These are phyloP conservation scores for Poeciliopsis turrubarensis DNA, from an alignment of 2,113 vertebrate species.

Conservation along the genomic window DNA sequence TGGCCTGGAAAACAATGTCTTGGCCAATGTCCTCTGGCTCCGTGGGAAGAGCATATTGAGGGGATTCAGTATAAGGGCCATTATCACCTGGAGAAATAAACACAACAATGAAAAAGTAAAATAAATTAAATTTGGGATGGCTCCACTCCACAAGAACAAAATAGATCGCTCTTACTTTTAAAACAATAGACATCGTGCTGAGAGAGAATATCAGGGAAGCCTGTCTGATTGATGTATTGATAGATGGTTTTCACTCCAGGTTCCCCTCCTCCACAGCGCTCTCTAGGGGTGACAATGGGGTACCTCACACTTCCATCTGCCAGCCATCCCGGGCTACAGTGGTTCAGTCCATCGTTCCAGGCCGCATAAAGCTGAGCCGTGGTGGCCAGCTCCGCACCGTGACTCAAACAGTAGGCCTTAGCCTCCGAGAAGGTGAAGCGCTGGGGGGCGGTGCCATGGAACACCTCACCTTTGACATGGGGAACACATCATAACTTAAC, in stretches of 20 bases:
- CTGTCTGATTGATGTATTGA: constrained; percentile 91
- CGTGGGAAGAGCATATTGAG: constrained; percentile 68
- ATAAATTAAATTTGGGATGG: not conserved
- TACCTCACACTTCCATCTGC: constrained; percentile 92
- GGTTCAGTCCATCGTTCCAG: constrained; percentile 88
- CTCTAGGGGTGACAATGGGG: constrained; percentile 88
- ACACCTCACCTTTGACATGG: constrained; percentile 82
- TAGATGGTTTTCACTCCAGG: constrained; percentile 92
- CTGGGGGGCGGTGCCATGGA: constrained; percentile 79
- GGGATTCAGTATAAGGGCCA: constrained; percentile 72
- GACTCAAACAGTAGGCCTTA: constrained; percentile 76
- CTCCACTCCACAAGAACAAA: not conserved
- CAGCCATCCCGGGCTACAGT: constrained; percentile 93
- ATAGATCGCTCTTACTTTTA: constrained; percentile 77
- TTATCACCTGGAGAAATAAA: constrained; percentile 56
- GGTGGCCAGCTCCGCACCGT: constrained; percentile 82
- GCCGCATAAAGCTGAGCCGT: constrained; percentile 90
- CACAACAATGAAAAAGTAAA: not conserved
- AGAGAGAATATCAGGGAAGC: constrained; percentile 86
- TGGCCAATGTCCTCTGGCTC: constrained; percentile 78
- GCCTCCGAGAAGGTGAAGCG: constrained; percentile 88
- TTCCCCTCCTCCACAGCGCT: constrained; percentile 87
- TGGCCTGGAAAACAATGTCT: constrained; percentile 83
- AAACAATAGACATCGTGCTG: constrained; percentile 92
- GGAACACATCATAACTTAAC: not conserved